phyloP scores from a whole-genome alignment of 2,888 invertebrate species.

The Thereva unica region DNA sequence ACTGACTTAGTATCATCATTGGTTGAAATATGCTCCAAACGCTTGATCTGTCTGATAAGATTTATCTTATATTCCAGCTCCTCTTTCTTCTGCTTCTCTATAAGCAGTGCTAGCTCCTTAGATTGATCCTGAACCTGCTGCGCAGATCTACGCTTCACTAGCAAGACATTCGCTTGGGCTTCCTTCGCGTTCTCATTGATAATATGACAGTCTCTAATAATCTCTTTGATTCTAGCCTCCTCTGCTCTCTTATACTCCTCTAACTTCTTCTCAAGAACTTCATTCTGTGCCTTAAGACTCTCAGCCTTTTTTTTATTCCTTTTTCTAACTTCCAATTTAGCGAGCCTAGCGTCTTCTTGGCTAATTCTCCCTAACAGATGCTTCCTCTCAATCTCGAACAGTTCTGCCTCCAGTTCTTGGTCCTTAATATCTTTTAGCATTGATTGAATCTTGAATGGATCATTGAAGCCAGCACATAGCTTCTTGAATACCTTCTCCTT shows the following conservation, averaged over 20 bases:
- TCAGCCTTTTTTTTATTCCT: constrained; percentile 47
- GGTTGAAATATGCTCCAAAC: constrained; percentile 10
- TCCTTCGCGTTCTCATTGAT: neutral
- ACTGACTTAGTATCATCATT: neutral
- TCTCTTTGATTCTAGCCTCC: constrained; percentile 44
- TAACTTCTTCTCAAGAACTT: constrained; percentile 60
- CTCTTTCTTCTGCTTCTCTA: constrained; percentile 15
- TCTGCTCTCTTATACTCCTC: constrained; percentile 61
- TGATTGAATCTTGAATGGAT: constrained; percentile 57
- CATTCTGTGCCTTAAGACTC: constrained; percentile 61
- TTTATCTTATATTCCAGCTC: constrained; percentile 37
- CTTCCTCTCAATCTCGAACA: constrained; percentile 64
- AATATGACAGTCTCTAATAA: constrained; percentile 15
- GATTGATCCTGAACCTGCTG: constrained; percentile 33
- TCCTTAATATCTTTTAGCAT: constrained; percentile 59
- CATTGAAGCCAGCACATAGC: constrained; percentile 59
- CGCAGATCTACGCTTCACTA: constrained; percentile 19
- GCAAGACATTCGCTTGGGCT: constrained; percentile 19
- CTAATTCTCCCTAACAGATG: constrained; percentile 64
- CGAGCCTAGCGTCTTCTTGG: constrained; percentile 64
- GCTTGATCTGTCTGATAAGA: constrained; percentile 38
- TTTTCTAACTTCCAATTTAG: constrained; percentile 63
- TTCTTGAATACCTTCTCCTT: constrained; percentile 62
- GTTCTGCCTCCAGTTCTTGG: constrained; percentile 59
- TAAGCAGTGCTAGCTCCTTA: neutral